phyloP scores from a whole-genome alignment of 1,140 invertebrate species.

The Drosophila funebris region DNA sequence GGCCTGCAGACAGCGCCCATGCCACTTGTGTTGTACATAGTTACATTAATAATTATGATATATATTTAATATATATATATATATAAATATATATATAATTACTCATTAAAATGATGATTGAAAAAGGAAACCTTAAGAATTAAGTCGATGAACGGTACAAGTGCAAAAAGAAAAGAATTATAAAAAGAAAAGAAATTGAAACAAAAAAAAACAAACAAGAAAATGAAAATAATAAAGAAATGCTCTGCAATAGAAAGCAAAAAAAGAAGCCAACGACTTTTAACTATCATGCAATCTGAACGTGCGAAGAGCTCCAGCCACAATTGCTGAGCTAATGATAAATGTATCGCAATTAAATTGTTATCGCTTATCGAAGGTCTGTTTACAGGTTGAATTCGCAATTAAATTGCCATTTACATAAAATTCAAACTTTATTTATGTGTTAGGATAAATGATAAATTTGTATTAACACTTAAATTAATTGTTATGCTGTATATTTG shows the following conservation, averaged over 20 bases:
- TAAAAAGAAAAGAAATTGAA: constrained; percentile 34
- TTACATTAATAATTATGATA: constrained; percentile 75
- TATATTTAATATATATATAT: constrained; percentile 71
- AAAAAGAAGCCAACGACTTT: neutral
- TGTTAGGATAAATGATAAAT: neutral
- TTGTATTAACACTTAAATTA: constrained; percentile 10
- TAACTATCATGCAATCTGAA: neutral
- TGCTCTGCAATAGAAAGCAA: constrained; percentile 79
- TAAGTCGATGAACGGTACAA: constrained; percentile 79
- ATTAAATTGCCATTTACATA: neutral
- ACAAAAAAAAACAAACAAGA: constrained; percentile 46
- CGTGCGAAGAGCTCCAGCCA: neutral
- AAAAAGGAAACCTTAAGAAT: constrained; percentile 43
- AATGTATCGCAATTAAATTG: neutral
- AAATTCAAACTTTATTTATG: neutral
- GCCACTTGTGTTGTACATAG: constrained; percentile 75
- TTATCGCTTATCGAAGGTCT: neutral
- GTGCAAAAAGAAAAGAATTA: constrained; percentile 61
- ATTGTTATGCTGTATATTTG: neutral
- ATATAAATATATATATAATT: constrained; percentile 62
- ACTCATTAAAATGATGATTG: constrained; percentile 62
- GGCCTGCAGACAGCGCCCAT: constrained; percentile 29
- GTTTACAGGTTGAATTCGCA: neutral
- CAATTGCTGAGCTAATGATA: neutral
- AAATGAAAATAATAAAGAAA: constrained; percentile 81